Base-by-base conservation (phyloP, 2,797 vertebrate species). In the Betta splendens region DNA sequence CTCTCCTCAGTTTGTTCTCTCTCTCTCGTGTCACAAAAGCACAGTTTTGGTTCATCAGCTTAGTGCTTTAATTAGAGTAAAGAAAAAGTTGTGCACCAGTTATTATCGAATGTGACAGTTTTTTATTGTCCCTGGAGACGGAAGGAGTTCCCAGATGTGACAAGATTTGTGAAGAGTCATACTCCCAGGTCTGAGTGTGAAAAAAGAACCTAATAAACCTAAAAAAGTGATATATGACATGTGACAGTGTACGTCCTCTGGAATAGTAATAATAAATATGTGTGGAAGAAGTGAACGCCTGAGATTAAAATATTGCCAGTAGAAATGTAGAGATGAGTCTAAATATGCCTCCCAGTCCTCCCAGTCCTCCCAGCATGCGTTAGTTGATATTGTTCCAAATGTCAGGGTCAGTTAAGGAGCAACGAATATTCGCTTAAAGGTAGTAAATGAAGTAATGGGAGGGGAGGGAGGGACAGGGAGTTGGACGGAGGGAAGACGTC, bases 101-200 rank as follows among this genome's bases (percentile, higher is more conserved):
- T 35, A 23, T 51, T 17, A n/a, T n/a, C n/a, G n/a, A n/a, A 31
- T 66, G 21, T 44, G 1, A 3, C 2, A n/a, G 35, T 74, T n/a
- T 45, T 11, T 47, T 29, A 17, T 58, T 22, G 16, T 33, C 7
- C 11, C 21, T 17, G 13, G 44, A 79, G n/a, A 79, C 97, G 95
- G 94, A 97, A 82, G 95, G 96, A 69, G 94, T 97, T 57, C 92
- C 94, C 49, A 96, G 96, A 64, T 96, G 95, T 0, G 95, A 96
- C 71, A 95, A 94, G 89, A 97, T 97, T 82, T 98, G 95, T 2
- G 94, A 96, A 80, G 95, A 98, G 71, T 94, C 95, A 1, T 94
- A 94, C 3, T n/a, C 76, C 93, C 2, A 89, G 93, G 48, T 97
- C 96, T 53, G 97, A n/a, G n/a, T n/a, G 20, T 22, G 12, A 7